These are phyloP conservation scores for Tetanocera ferruginea DNA, from an alignment of 2,888 invertebrate species.

Conservation along the genomic window DNA sequence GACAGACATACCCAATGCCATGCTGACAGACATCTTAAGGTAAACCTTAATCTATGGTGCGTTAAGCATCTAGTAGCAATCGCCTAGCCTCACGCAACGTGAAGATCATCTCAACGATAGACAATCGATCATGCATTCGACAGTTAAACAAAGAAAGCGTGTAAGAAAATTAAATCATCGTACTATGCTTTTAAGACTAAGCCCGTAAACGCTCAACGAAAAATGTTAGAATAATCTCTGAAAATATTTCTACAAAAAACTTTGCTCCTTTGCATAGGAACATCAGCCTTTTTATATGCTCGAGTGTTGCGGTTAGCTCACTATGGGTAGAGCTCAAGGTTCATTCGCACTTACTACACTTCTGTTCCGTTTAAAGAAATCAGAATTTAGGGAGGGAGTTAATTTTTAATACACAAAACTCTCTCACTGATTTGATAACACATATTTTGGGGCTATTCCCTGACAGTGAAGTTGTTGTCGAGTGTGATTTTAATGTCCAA, in stretches of 20 bases:
- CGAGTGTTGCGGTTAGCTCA: background rate
- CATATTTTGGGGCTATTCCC: no score
- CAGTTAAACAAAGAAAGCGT: conserved; percentile 11
- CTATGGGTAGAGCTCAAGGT: background rate
- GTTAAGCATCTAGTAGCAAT: conserved; percentile 6
- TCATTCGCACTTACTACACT: no score
- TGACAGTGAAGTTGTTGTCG: no score
- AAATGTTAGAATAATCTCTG: background rate
- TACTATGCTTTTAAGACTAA: background rate
- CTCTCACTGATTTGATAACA: no score
- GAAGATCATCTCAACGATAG: conserved; percentile 26
- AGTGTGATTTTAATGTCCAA: no score
- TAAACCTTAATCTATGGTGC: background rate
- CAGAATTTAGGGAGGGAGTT: no score
- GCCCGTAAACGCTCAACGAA: background rate
- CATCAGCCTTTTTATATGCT: background rate
- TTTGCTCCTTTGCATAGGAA: background rate
- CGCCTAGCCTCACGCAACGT: conserved; percentile 23
- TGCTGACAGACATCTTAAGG: background rate
- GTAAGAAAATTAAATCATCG: conserved; percentile 22
- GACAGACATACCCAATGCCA: background rate
- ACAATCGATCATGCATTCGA: conserved; percentile 34
- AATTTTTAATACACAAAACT: no score
- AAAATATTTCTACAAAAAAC: background rate
- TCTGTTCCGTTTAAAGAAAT: no score